Conservation (phyloP, 2,113 vertebrate genomes). For the Varanus komodoensis region DNA sequence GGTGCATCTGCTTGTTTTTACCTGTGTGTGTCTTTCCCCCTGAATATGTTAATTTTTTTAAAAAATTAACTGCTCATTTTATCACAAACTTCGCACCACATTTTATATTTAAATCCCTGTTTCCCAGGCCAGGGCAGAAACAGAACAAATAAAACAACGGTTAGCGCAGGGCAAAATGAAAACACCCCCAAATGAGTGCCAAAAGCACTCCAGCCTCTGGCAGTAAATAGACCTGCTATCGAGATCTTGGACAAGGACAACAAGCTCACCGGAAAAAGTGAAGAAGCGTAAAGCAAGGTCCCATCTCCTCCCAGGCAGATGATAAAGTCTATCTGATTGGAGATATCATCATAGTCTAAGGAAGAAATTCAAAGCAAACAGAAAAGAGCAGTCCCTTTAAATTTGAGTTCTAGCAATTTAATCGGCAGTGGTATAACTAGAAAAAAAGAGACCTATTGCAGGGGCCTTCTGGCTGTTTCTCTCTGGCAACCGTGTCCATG, state of each 20-base stretch:
- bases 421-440: background rate
- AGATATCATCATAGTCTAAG: constrained; percentile 89
- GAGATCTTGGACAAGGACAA: background rate
- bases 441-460: background rate
- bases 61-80: background rate
- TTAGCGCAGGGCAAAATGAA: background rate
- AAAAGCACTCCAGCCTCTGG: background rate
- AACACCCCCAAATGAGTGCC: too few relatives aligned
- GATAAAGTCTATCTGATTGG: constrained; percentile 86
- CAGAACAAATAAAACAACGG: background rate
- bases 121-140: background rate
- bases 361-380: background rate
- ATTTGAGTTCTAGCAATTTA: background rate
- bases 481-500: too few relatives aligned
- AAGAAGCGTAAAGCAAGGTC: constrained; percentile 86
- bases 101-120: background rate
- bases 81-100: background rate
- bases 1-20: background rate
- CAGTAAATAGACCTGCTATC: background rate
- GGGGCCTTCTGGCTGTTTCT: background rate
- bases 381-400: background rate
- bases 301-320: constrained; percentile 88
- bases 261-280: constrained; percentile 82
- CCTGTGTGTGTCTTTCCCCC: too few relatives aligned
- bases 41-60: background rate